Conservation (phyloP, 2,797 vertebrate species). For the Hydrophis major region DNA sequence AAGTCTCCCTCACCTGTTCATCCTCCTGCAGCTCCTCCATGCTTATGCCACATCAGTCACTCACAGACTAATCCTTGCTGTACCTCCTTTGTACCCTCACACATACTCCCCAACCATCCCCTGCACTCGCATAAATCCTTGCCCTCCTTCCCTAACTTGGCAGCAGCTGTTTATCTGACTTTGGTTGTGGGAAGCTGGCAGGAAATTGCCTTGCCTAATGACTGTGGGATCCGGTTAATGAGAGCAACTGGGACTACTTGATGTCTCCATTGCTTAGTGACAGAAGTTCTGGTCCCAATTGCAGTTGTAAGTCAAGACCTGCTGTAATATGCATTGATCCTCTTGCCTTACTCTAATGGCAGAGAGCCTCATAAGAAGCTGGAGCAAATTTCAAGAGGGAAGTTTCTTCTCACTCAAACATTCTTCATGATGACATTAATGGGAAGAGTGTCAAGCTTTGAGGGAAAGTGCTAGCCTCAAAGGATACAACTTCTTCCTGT, state of each 20-base stretch:
- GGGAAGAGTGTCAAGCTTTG: background rate
- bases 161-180: background rate
- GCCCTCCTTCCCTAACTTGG: background rate
- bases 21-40: background rate
- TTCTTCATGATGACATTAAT: background rate
- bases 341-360: background rate
- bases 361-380: background rate
- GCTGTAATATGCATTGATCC: background rate
- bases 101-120: background rate
- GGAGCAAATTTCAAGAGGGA: background rate
- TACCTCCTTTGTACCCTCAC: background rate
- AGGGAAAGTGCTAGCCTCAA: background rate
- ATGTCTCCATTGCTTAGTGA: background rate
- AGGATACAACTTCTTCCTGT: background rate
- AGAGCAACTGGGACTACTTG: background rate
- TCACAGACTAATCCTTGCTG: background rate
- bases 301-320: background rate
- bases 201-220: background rate
- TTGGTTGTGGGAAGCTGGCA: background rate
- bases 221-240: background rate
- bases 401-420: background rate
- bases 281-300: background rate
- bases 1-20: background rate
- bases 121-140: background rate
- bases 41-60: too few species aligned